phyloP scores from a whole-genome alignment of 2,797 vertebrate species.

The Sebastes nivosus region DNA sequence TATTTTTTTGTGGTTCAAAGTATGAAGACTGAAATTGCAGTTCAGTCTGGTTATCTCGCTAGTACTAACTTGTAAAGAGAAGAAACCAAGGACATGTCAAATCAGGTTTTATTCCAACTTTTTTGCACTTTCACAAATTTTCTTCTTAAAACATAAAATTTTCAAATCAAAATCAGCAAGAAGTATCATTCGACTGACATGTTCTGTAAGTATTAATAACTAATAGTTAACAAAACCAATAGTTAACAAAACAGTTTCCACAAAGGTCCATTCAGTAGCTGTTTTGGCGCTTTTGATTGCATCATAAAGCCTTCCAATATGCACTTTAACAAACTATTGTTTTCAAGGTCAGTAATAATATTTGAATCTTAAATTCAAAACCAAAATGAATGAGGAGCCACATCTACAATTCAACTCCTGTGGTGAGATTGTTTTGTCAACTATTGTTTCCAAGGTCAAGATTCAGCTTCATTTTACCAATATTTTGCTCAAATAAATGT shows the following conservation, averaged over 20 bases:
- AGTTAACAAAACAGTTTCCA: background rate
- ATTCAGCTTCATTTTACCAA: background rate
- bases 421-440: background rate
- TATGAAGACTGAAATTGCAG: background rate
- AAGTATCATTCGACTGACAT: background rate
- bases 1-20: background rate
- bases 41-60: background rate
- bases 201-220: background rate
- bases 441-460: background rate
- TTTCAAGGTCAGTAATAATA: background rate
- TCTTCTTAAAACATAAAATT: background rate
- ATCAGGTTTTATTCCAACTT: background rate
- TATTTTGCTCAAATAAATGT: background rate
- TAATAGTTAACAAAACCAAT: background rate
- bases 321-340: background rate
- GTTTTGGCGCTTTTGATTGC: background rate
- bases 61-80: background rate
- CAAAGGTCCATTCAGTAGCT: background rate
- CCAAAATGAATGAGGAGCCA: background rate
- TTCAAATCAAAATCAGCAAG: background rate
- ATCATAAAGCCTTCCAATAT: background rate
- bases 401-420: background rate
- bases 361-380: background rate
- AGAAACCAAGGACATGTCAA: background rate
- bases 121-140: background rate